A percentile compares a stretch with the other conserved stretches of the same genome.
These are phyloP conservation scores for Nothobranchius furzeri DNA, from an alignment of 2,113 vertebrate genomes.

Conservation along the genomic window DNA sequence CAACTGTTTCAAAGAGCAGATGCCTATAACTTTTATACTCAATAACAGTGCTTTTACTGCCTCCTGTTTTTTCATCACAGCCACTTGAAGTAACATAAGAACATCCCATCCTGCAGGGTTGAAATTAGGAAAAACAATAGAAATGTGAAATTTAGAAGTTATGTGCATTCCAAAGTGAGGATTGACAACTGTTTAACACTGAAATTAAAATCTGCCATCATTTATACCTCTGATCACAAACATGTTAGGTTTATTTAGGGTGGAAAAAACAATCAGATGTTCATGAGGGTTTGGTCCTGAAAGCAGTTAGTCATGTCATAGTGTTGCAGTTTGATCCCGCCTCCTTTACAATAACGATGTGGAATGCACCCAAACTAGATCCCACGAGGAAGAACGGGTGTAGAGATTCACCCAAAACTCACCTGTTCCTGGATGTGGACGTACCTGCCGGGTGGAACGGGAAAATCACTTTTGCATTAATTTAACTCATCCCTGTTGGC, in stretches of 20 bases:
- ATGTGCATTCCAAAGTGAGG: too few species aligned
- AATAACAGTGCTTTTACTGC: too few species aligned
- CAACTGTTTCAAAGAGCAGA: background rate
- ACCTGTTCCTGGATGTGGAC: constrained; percentile 33
- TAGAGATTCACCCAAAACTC: constrained; percentile 2
- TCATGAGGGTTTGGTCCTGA: constrained; percentile 5
- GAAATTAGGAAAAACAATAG: too few species aligned
- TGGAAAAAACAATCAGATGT: background rate
- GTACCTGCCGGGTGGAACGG: too few species aligned
- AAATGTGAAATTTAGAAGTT: too few species aligned
- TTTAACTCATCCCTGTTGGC: background rate
- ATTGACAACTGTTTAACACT: too few species aligned
- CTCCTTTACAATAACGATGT: constrained; percentile 48
- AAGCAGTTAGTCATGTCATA: constrained; percentile 9
- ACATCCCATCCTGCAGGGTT: too few species aligned
- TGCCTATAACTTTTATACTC: too few species aligned
- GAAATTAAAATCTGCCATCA: too few species aligned
- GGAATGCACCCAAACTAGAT: constrained; percentile 63
- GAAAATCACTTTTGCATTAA: background rate
- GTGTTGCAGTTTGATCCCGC: constrained; percentile 6
- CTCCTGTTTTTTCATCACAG: too few species aligned
- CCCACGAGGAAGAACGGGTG: constrained; percentile 49
- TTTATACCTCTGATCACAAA: background rate
- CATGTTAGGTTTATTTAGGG: background rate
- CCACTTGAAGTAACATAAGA: too few species aligned